Evolutionary conservation across 2,888 invertebrate species (phyloP).

Genomic region (Pseudeuparius sepicola): DNA sequence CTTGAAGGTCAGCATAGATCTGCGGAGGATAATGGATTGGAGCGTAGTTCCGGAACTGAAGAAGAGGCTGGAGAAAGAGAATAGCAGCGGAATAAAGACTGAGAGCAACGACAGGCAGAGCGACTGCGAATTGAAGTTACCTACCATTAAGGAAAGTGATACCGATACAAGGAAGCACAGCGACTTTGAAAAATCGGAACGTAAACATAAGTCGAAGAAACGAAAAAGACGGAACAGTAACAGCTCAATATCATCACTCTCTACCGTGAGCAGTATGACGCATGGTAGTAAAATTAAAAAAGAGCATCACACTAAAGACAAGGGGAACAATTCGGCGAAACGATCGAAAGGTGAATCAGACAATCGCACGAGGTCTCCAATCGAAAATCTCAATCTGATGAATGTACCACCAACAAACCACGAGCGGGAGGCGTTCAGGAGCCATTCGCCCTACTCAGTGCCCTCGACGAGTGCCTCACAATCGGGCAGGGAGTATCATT

Average conservation of each 20-base stretch:
- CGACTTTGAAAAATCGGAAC: conserved; percentile 13
- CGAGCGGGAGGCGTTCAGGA: conserved; percentile 45
- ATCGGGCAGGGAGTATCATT: conserved; percentile 46
- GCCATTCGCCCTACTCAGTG: conserved; percentile 6
- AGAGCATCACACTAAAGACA: conserved; percentile 28
- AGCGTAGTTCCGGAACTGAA: conserved; percentile 27
- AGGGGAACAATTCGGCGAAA: conserved; percentile 25
- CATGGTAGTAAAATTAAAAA: conserved; percentile 30
- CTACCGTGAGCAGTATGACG: conserved; percentile 36
- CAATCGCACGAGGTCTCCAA: conserved; percentile 29
- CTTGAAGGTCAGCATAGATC: conserved; percentile 23
- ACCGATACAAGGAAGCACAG: conserved; percentile 15
- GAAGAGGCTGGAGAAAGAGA: conserved; percentile 21
- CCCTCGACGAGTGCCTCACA: conserved; percentile 11
- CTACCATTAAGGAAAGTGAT: conserved; percentile 11
- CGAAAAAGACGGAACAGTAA: conserved; percentile 37
- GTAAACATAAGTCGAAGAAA: conserved; percentile 31
- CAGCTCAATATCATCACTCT: conserved; percentile 37
- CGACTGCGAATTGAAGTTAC: conserved; percentile 12
- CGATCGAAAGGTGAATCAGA: conserved; percentile 33
- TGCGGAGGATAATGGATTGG: conserved; percentile 40
- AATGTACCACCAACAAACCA: conserved; percentile 51
- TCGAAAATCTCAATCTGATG: conserved; percentile 29
- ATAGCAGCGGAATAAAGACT: conserved; percentile 19
- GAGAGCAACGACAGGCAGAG: conserved; percentile 12